Evolutionary conservation across 2,888 invertebrate genomes (phyloP).

Genomic region (Yponomeuta sedellus): DNA sequence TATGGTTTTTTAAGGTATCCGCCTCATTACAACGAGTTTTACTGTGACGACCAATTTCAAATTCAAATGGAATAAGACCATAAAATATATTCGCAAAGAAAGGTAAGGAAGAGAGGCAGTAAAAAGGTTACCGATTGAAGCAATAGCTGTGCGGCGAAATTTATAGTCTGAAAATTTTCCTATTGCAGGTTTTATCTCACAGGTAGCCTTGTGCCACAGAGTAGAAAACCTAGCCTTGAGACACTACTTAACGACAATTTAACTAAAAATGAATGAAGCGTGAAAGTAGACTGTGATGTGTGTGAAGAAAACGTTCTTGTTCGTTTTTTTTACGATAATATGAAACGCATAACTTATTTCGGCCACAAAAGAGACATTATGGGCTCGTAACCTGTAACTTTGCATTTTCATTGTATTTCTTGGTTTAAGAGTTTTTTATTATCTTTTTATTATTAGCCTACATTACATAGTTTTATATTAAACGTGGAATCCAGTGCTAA

Average conservation of each 20-base stretch:
- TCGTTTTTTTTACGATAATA: neutral
- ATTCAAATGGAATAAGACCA: too few relatives aligned
- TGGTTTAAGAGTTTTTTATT: too few relatives aligned
- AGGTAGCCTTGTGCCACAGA: neutral
- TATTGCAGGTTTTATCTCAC: slow-evolving; percentile 6
- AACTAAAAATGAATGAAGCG: neutral
- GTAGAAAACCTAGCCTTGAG: neutral
- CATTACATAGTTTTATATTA: too few relatives aligned
- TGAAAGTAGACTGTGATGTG: neutral
- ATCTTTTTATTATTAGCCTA: too few relatives aligned
- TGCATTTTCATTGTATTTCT: too few relatives aligned
- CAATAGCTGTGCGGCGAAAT: neutral
- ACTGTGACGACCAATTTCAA: too few relatives aligned
- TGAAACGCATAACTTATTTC: neutral
- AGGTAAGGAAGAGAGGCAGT: neutral
- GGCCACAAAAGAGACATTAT: neutral
- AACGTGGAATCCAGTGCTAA: too few relatives aligned
- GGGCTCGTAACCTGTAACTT: neutral
- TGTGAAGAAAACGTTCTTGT: neutral
- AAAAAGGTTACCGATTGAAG: neutral
- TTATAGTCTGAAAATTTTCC: slow-evolving; percentile 3
- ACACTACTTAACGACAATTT: neutral
- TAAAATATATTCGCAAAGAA: neutral
- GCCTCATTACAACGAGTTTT: too few relatives aligned
- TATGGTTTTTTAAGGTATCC: too few relatives aligned